Evolutionary conservation across 2,113 vertebrate species (phyloP).

Genomic region (Halichoeres trimaculatus): DNA sequence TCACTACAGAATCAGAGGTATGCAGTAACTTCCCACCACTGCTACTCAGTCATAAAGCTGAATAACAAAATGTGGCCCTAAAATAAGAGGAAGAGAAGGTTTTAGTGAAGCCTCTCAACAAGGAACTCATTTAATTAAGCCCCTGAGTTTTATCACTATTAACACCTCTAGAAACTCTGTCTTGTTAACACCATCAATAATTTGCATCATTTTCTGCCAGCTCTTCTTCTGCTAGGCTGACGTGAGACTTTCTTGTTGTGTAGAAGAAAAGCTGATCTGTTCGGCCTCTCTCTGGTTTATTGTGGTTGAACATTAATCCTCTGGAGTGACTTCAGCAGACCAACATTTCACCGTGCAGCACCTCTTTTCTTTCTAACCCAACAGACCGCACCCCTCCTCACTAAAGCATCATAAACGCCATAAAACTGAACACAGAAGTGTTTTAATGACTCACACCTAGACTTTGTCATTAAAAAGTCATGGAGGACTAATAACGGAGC

Average conservation of each 20-base stretch:
- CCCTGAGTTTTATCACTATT: not conserved
- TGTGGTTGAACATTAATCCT: conserved; percentile 73
- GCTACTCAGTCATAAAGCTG: not conserved
- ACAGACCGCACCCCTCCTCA: conserved; percentile 17
- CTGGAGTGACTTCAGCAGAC: conserved; percentile 32
- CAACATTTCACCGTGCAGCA: not conserved
- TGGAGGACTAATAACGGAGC: conserved; percentile 52
- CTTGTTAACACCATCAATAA: not conserved
- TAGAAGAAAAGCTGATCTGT: conserved; percentile 23
- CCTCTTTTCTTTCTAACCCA: conserved; percentile 30
- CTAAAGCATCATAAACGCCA: conserved; percentile 51
- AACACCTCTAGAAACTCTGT: not conserved
- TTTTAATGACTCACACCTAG: conserved; percentile 62
- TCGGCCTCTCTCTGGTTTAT: conserved; percentile 48
- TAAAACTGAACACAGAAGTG: conserved; percentile 57
- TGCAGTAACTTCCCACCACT: not conserved
- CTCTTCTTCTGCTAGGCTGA: not conserved
- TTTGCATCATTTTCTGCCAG: not conserved
- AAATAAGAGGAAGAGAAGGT: not conserved
- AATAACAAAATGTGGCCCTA: not conserved
- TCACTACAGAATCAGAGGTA: no score
- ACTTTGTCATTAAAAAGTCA: conserved; percentile 53
- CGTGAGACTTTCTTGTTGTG: not conserved
- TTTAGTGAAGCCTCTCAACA: not conserved
- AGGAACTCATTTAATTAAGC: not conserved